Base-by-base conservation (phyloP, 2,113 vertebrate species). In the Lutjanus erythropterus region DNA sequence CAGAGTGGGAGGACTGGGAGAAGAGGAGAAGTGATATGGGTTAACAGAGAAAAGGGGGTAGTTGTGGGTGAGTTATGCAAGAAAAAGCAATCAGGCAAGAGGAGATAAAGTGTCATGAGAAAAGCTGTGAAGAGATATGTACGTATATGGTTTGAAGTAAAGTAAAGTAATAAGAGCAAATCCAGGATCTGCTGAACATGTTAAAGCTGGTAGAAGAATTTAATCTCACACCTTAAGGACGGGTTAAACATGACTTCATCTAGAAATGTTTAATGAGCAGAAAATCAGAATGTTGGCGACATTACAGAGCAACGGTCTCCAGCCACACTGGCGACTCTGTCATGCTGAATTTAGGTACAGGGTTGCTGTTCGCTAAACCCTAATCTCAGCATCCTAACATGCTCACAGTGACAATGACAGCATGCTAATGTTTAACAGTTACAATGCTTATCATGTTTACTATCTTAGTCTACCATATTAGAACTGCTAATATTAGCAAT, bases 1-100 rank as follows among this genome's bases (percentile, higher is more conserved):
- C n/a, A 23, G 78, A 67, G 71, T 68, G 87, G 71, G 83, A 79
- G 72, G 71, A 35, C 37, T 66, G 73, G 55, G 44, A 66, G 35
- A 9, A 70, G 47, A 41, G 72, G 70, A 37, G 35, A 65, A 15
- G 50, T 15, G 39, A 60, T 59, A 55, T 33, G 60, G 52, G 74
- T 75, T 46, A 60, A 50, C 59, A 42, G 44, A 66, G 29, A 61
- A 55, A 29, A n/a, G 18, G 19, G 49, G 47, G 27, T 2, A 41
- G 66, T 18, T 41, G 68, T 33, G 65, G 59, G 33, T n/a, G 56
- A 69, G 65, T 42, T 78, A 56, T 65, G 76, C 42, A 60, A 83
- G 41, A 59, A 68, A 84, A 62, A 44, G 25, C 14, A 58, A 53
- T 50, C 19, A 49, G 44, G 41, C 14, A 69, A 55, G 47, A 49